Conservation (phyloP, 2,113 vertebrate genomes). For the Myotis yumanensis region DNA sequence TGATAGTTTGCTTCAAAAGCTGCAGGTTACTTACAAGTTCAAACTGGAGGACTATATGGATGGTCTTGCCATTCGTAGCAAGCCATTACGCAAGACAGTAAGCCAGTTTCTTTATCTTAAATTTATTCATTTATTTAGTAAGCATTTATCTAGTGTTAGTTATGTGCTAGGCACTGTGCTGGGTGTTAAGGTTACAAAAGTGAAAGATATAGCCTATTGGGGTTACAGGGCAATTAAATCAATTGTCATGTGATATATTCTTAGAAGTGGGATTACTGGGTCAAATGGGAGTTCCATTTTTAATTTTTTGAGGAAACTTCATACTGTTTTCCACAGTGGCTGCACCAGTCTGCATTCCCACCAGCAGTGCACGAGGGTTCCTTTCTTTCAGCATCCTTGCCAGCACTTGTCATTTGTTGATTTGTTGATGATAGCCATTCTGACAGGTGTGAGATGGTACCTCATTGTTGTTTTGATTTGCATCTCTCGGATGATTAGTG, state of each 20-base stretch:
- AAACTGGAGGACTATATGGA: constrained; percentile 98
- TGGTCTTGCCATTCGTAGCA: constrained; percentile 94
- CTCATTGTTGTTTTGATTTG: no score
- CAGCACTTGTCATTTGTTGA: no score
- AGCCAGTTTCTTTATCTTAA: constrained; percentile 61
- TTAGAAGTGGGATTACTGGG: no score
- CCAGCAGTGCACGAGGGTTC: no score
- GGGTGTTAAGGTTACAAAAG: neutral
- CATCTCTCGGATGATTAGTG: no score
- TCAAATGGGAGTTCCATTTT: no score
- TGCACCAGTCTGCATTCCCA: no score
- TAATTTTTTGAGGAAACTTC: no score
- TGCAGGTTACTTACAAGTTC: constrained; percentile 95
- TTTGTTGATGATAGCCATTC: no score
- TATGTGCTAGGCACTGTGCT: neutral
- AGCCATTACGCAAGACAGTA: constrained; percentile 95
- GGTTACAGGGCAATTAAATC: constrained; percentile 3
- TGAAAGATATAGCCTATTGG: neutral
- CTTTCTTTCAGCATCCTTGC: no score
- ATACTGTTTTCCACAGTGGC: no score
- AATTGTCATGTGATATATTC: neutral
- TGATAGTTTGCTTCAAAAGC: constrained; percentile 94
- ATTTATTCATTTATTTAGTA: constrained; percentile 29
- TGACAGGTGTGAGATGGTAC: no score
- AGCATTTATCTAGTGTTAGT: constrained; percentile 24